phyloP scores from a whole-genome alignment of 1,140 invertebrate genomes.

The Caenorhabditis inopinata region DNA sequence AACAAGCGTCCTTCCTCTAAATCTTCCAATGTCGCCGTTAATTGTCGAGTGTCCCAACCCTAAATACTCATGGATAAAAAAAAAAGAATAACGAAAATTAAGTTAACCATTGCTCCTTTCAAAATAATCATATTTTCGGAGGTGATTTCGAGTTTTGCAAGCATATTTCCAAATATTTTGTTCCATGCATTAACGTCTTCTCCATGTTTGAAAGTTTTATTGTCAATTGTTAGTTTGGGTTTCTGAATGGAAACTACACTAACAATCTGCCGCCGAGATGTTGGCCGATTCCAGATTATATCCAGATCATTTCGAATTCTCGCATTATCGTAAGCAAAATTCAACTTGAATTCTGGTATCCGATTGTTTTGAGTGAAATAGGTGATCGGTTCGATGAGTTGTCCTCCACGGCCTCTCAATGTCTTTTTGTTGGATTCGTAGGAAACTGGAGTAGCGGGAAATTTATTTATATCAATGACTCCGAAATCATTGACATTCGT shows the following conservation, averaged over 20 bases:
- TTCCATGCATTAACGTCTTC: neutral
- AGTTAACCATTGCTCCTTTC: neutral
- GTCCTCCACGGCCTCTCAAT: neutral
- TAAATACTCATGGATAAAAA: neutral
- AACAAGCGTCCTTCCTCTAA: neutral
- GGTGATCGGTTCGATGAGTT: neutral
- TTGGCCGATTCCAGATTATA: neutral
- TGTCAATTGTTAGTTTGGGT: neutral
- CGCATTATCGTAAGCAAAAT: neutral
- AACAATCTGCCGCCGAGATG: too few relatives aligned
- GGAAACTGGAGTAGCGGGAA: neutral
- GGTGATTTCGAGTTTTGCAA: neutral
- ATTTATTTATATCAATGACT: neutral
- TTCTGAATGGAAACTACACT: neutral
- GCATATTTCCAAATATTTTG: neutral
- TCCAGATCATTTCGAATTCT: neutral
- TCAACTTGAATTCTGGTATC: neutral
- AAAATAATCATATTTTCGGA: neutral
- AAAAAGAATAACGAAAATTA: neutral
- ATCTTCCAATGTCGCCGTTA: neutral
- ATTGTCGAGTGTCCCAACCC: conserved; percentile 1
- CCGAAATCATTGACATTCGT: neutral
- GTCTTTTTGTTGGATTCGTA: neutral
- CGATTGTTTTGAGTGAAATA: neutral
- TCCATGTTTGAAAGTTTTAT: neutral